These are phyloP conservation scores for Apostichopus californicus DNA, from an alignment of 35 echinoderm and acorn worm species.

Conservation along the genomic window DNA sequence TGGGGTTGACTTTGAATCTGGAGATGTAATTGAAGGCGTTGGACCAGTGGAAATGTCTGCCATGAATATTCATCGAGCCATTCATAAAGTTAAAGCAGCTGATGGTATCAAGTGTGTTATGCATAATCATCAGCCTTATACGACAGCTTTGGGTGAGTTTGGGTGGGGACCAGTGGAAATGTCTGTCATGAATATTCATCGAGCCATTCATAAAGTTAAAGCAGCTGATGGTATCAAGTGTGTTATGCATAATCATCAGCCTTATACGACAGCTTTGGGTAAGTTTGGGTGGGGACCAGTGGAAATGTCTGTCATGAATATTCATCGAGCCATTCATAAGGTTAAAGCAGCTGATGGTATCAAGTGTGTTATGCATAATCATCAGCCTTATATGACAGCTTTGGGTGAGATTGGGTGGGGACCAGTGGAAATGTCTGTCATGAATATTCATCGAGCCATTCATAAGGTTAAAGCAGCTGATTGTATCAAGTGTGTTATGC, in stretches of 20 bases:
- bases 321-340: conserved; percentile 73
- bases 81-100: conserved; percentile 56
- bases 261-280: conserved; percentile 80
- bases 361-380: conserved; percentile 76
- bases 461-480: conserved; percentile 51
- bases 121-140: conserved; percentile 77
- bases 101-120: conserved; percentile 65
- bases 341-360: conserved; percentile 46
- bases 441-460: conserved; percentile 74
- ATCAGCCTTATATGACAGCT: conserved; percentile 76
- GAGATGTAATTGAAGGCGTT: conserved; percentile 78
- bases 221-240: conserved; percentile 47
- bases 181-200: conserved; percentile 79
- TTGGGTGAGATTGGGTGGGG: conserved; percentile 57
- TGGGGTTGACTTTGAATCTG: conserved; percentile 79
- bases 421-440: conserved; percentile 59
- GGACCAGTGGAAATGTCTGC: conserved; percentile 74
- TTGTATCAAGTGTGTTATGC: conserved; percentile 70
- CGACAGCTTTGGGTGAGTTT: conserved; percentile 80
- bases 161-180: conserved; percentile 10
- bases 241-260: conserved; percentile 82
- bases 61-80: conserved; percentile 70
- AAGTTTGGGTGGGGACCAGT: conserved; percentile 20
- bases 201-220: conserved; percentile 60
- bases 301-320: conserved; percentile 68